Conservation (phyloP, 2,888 invertebrate species). For the Agrotis exclamationis region DNA sequence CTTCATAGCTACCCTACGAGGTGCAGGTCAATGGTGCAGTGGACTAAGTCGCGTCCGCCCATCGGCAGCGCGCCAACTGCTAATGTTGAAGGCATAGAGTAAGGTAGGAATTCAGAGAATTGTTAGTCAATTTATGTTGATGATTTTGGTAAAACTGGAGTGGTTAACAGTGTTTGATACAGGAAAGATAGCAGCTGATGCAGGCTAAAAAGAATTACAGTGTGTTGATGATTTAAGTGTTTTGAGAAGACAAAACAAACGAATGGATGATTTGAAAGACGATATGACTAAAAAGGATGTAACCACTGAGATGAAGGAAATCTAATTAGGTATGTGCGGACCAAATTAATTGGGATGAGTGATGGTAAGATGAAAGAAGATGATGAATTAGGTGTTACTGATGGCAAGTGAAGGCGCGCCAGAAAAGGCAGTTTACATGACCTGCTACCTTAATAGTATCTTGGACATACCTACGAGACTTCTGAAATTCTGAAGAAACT, state of each 20-base stretch:
- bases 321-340: too few relatives aligned
- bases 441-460: too few relatives aligned
- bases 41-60: conserved; percentile 88
- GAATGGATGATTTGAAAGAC: too few relatives aligned
- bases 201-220: too few relatives aligned
- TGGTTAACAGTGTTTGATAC: too few relatives aligned
- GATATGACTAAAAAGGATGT: background rate
- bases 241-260: background rate
- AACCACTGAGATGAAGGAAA: background rate
- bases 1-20: conserved; percentile 85
- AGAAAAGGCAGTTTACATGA: too few relatives aligned
- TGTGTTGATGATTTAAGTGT: background rate
- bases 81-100: conserved; percentile 78
- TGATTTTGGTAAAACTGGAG: too few relatives aligned
- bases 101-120: conserved; percentile 30
- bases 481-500: background rate
- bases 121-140: background rate
- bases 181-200: background rate
- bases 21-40: conserved; percentile 90
- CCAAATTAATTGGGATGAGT: background rate
- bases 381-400: background rate
- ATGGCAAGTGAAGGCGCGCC: too few relatives aligned
- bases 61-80: conserved; percentile 85
- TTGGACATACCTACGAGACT: too few relatives aligned
- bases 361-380: background rate